Conservation (phyloP, 2,888 invertebrate genomes). For the Dinocampus coccinellae region DNA sequence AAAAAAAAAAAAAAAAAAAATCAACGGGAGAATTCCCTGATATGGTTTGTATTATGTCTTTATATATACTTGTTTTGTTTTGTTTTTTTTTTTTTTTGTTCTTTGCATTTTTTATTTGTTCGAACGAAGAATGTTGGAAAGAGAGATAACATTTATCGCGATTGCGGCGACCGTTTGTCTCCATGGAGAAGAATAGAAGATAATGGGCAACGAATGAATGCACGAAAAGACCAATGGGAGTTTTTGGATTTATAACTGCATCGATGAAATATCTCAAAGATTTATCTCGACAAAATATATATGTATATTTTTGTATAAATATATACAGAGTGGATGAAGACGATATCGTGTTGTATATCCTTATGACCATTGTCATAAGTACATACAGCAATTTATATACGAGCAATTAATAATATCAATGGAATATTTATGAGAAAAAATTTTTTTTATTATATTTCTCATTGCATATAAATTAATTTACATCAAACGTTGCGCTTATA, state of each 20-base stretch:
- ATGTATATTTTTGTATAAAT: too few relatives aligned
- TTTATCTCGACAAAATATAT: not conserved
- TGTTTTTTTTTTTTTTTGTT: not conserved
- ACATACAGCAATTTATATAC: too few relatives aligned
- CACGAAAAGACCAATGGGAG: not conserved
- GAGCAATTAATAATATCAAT: not conserved
- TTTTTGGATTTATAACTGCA: not conserved
- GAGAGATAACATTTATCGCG: conserved; percentile 27
- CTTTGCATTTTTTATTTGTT: too few relatives aligned
- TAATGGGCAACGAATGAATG: conserved; percentile 12
- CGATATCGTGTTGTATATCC: not conserved
- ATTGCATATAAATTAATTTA: not conserved
- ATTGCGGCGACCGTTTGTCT: conserved; percentile 30
- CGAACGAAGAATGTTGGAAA: conserved; percentile 7
- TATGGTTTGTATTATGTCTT: conserved; percentile 1
- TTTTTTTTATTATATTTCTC: not conserved
- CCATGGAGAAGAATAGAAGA: conserved; percentile 16
- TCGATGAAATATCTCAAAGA: not conserved
- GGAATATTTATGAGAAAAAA: not conserved
- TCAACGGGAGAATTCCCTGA: not conserved
- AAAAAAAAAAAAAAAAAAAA: not conserved
- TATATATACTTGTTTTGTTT: not conserved
- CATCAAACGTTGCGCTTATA: not conserved
- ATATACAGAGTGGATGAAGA: not conserved
- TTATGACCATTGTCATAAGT: not conserved